A percentile compares a stretch with the other conserved stretches of the same genome.
phyloP scores from a whole-genome alignment of 1,140 invertebrate genomes.

The Harpegnathos saltator region DNA sequence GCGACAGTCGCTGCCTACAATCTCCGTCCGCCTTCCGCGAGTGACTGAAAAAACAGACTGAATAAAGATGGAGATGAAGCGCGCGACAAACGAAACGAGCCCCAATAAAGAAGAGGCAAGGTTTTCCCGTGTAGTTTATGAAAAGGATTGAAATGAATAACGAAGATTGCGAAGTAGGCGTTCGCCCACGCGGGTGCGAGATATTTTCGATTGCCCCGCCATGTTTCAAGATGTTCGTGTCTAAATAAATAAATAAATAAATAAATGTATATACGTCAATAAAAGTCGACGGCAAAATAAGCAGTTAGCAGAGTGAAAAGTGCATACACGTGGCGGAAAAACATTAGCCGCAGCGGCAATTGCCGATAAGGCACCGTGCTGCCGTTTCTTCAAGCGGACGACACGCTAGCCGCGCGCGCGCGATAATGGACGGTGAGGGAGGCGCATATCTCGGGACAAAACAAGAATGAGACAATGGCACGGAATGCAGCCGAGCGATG shows the following conservation, averaged over 20 bases:
- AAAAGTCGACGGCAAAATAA: too few species aligned
- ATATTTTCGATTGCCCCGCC: constrained; percentile 5
- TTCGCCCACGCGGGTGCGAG: neutral
- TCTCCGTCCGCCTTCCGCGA: neutral
- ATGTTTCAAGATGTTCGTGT: constrained; percentile 5
- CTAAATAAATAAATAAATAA: too few species aligned
- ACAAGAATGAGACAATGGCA: constrained; percentile 45
- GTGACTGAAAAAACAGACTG: constrained; percentile 14
- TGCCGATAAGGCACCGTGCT: constrained; percentile 29
- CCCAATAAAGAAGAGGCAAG: neutral
- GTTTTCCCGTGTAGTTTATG: neutral
- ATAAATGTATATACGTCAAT: too few species aligned
- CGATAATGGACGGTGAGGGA: constrained; percentile 41
- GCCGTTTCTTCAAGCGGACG: constrained; percentile 34
- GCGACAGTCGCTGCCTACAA: neutral
- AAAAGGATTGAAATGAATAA: constrained; percentile 32
- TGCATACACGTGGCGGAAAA: constrained; percentile 22
- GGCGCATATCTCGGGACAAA: constrained; percentile 39
- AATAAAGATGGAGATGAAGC: constrained; percentile 28
- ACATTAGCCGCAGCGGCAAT: constrained; percentile 35
- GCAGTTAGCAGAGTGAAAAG: neutral
- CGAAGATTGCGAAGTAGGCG: constrained; percentile 13
- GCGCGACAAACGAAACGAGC: neutral
- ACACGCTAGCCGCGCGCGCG: neutral
- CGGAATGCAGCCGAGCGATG: constrained; percentile 38